phyloP scores from a whole-genome alignment of 2,888 invertebrate genomes.

The Monochamus alternatus region DNA sequence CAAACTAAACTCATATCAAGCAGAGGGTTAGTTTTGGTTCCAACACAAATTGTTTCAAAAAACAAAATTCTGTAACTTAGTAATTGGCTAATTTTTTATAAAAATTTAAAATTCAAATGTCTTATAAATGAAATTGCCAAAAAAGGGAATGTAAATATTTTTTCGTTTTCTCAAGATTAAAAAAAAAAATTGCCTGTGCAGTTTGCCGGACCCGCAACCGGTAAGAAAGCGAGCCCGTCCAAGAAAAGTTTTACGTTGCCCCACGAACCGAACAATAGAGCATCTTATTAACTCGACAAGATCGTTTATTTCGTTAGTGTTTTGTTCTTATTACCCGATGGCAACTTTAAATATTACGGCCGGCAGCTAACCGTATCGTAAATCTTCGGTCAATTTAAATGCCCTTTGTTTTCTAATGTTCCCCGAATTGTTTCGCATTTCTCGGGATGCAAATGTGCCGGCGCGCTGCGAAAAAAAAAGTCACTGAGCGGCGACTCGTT shows the following conservation, averaged over 20 bases:
- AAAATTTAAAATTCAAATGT: too few species aligned
- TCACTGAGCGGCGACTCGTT: conserved; percentile 16
- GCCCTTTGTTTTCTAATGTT: conserved; percentile 48
- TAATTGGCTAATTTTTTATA: too few species aligned
- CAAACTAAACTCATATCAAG: too few species aligned
- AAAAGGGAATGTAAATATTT: background rate
- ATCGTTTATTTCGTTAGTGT: conserved; percentile 57
- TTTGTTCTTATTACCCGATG: conserved; percentile 50
- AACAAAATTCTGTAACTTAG: too few species aligned
- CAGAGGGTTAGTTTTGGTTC: too few species aligned
- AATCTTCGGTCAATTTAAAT: conserved; percentile 56
- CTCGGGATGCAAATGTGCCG: conserved; percentile 34
- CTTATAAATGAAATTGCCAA: too few species aligned
- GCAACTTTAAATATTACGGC: conserved; percentile 53
- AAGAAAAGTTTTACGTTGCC: conserved; percentile 46
- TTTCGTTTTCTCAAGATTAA: conserved; percentile 1
- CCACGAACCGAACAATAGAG: conserved; percentile 57
- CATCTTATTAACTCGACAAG: conserved; percentile 61
- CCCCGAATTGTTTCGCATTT: conserved; percentile 47
- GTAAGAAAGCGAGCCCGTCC: conserved; percentile 40
- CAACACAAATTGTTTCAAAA: too few species aligned
- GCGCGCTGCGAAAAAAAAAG: conserved; percentile 7
- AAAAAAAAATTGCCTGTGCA: conserved; percentile 40
- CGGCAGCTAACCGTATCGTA: conserved; percentile 54
- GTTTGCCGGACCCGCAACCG: conserved; percentile 43